Percentiles rank a stretch among this genome's conserved stretches.
phyloP scores from a whole-genome alignment of 2,888 invertebrate genomes.

The Tillus elongatus region DNA sequence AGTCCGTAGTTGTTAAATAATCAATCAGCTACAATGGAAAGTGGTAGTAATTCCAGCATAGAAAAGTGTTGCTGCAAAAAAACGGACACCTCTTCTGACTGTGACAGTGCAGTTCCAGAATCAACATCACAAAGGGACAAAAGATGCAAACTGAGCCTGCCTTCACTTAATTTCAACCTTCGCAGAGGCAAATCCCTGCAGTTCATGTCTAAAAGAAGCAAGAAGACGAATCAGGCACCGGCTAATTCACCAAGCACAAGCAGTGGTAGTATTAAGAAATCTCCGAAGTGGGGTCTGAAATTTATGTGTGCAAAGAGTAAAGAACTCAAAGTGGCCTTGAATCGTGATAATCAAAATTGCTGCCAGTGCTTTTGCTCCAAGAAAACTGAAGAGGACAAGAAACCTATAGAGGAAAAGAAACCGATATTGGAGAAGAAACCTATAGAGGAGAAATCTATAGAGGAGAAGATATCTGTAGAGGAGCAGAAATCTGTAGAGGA shows the following conservation, averaged over 20 bases:
- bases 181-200: constrained; percentile 33
- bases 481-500: background rate
- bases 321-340: constrained; percentile 29
- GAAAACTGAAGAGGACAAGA: constrained; percentile 8
- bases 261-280: constrained; percentile 29
- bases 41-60: constrained; percentile 17
- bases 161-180: constrained; percentile 31
- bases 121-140: constrained; percentile 28
- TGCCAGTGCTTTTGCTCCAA: constrained; percentile 37
- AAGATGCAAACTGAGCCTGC: constrained; percentile 32
- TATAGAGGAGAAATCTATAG: background rate
- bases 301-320: constrained; percentile 35
- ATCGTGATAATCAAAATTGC: constrained; percentile 29
- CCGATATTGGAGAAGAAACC: background rate
- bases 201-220: constrained; percentile 30
- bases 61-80: constrained; percentile 35
- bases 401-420: background rate
- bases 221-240: constrained; percentile 20
- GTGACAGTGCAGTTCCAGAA: constrained; percentile 27
- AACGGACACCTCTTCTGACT: constrained; percentile 26
- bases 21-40: too few species aligned
- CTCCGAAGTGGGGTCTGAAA: constrained; percentile 38
- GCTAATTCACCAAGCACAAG: constrained; percentile 13
- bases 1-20: too few species aligned
- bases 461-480: background rate